phyloP scores from a whole-genome alignment of 2,888 invertebrate species.

The Hartigia nigra region DNA sequence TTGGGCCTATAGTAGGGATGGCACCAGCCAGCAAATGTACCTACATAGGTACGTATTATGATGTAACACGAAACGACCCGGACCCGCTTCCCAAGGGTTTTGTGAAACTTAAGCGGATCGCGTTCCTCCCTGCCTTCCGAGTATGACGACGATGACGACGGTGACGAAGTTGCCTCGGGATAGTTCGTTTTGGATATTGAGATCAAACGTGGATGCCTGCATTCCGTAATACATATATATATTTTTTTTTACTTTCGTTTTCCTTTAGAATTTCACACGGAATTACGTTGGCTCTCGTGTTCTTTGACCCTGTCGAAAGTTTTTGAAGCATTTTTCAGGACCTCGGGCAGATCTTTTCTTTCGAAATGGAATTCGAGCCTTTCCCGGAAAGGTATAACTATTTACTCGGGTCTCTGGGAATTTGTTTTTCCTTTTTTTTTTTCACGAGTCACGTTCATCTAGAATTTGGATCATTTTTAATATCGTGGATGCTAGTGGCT shows the following conservation, averaged over 20 bases:
- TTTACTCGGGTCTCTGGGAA: background rate
- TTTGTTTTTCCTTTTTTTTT: background rate
- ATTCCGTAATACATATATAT: background rate
- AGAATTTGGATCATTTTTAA: background rate
- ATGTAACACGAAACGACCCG: slow-evolving; percentile 1
- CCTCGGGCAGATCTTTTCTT: background rate
- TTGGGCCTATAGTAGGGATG: background rate
- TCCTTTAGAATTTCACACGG: background rate
- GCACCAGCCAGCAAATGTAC: slow-evolving; percentile 6
- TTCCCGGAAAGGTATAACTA: background rate
- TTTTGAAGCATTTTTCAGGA: background rate
- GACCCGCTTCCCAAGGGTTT: slow-evolving; percentile 5
- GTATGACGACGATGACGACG: background rate
- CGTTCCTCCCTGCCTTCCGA: background rate
- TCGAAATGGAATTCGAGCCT: background rate
- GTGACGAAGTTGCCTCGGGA: background rate
- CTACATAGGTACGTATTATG: slow-evolving; percentile 1
- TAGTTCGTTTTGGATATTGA: background rate
- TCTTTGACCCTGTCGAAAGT: background rate
- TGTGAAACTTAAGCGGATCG: slow-evolving; percentile 9
- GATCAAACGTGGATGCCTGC: background rate
- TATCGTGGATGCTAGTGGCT: background rate
- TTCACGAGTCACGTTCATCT: background rate
- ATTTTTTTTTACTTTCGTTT: background rate
- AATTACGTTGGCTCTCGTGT: background rate